These are phyloP conservation scores for Rostratula benghalensis DNA, from an alignment of 2,113 vertebrate species.

Conservation along the genomic window DNA sequence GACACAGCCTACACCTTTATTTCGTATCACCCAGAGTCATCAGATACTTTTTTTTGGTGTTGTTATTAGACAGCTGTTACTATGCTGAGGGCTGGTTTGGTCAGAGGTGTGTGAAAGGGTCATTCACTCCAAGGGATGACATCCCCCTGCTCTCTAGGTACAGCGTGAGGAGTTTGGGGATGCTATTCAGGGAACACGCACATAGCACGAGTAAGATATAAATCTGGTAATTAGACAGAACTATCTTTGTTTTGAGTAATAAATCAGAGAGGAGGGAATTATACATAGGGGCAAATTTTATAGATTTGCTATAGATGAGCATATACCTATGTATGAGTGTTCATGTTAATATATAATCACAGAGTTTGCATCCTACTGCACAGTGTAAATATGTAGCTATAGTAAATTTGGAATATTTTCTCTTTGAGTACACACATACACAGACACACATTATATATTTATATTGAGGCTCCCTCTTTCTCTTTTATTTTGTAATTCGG, in stretches of 20 bases:
- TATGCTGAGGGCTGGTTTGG: neutral
- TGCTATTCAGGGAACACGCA: neutral
- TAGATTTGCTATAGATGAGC: neutral
- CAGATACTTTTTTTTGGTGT: neutral
- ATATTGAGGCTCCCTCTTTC: neutral
- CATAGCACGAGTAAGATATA: neutral
- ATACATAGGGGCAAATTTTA: neutral
- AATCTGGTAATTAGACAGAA: neutral
- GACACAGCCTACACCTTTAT: neutral
- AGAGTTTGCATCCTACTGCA: neutral
- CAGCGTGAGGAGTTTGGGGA: neutral
- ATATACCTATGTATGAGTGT: neutral
- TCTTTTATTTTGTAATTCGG: conserved; percentile 25
- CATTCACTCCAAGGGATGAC: neutral
- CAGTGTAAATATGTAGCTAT: neutral
- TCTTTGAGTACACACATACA: neutral
- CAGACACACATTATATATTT: neutral
- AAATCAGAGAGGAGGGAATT: neutral
- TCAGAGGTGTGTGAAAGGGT: neutral
- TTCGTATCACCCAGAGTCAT: neutral
- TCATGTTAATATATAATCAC: neutral
- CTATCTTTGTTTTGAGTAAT: neutral
- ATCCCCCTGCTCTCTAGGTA: neutral
- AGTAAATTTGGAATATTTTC: neutral
- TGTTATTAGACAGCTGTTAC: neutral